These are phyloP conservation scores for Apomyelois bistriatella DNA, from an alignment of 2,888 invertebrate genomes.

Conservation along the genomic window DNA sequence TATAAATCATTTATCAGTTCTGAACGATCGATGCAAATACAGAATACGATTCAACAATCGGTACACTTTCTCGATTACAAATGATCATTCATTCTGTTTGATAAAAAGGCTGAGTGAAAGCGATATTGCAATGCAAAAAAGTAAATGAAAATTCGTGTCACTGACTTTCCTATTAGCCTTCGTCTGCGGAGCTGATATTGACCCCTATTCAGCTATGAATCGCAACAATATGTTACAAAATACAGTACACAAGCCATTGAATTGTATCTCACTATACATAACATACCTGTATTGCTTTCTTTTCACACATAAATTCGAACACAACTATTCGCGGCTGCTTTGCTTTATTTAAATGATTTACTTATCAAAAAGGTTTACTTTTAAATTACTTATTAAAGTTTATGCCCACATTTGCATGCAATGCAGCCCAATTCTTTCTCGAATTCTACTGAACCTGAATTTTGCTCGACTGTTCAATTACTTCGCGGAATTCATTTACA, in stretches of 20 bases:
- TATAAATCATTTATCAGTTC: conserved; percentile 44
- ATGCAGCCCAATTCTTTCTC: too few relatives aligned
- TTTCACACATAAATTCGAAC: too few relatives aligned
- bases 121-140: conserved; percentile 72
- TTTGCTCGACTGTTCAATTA: too few relatives aligned
- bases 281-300: too few relatives aligned
- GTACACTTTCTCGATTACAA: conserved; percentile 72
- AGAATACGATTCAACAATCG: conserved; percentile 47
- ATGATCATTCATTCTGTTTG: conserved; percentile 63
- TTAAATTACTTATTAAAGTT: too few relatives aligned
- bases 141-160: conserved; percentile 75
- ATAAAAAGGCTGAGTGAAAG: conserved; percentile 74
- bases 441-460: too few relatives aligned
- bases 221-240: conserved; percentile 21
- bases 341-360: too few relatives aligned
- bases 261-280: too few relatives aligned
- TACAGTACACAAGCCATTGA: conserved; percentile 2
- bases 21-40: conserved; percentile 10
- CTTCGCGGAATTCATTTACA: too few relatives aligned
- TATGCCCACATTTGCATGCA: too few relatives aligned
- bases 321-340: too few relatives aligned
- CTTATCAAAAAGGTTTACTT: too few relatives aligned
- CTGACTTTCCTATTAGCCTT: conserved; percentile 67
- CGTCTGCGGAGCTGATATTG: conserved; percentile 47
- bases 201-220: conserved; percentile 46